Percentiles rank a stretch among this genome's conserved stretches.
phyloP scores from a whole-genome alignment of 2,113 vertebrate genomes.

The Phalacrocorax carbo region DNA sequence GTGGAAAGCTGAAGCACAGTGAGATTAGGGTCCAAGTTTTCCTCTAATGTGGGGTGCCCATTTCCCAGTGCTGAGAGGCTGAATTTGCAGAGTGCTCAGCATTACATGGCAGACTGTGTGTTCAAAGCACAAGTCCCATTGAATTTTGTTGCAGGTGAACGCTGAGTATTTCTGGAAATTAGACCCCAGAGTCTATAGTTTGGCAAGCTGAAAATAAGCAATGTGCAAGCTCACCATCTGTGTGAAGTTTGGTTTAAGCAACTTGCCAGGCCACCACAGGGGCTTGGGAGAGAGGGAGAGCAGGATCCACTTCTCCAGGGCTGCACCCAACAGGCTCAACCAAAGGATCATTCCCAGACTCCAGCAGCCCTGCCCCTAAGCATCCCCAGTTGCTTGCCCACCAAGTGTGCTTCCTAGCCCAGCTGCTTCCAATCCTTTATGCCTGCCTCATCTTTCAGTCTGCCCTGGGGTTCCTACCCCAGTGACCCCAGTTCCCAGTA shows the following conservation, averaged over 20 bases:
- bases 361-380: background rate
- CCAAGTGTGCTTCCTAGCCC: background rate
- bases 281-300: background rate
- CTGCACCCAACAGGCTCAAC: background rate
- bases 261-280: background rate
- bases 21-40: background rate
- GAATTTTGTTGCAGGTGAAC: background rate
- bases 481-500: background rate
- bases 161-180: background rate
- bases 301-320: background rate
- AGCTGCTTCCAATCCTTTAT: background rate
- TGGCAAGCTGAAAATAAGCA: background rate
- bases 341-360: background rate
- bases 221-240: background rate
- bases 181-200: background rate
- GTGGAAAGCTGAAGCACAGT: background rate
- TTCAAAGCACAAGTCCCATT: background rate
- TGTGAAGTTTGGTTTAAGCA: background rate
- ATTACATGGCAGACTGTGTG: background rate
- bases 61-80: background rate
- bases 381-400: background rate
- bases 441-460: background rate
- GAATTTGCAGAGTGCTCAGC: background rate
- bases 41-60: background rate
- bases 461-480: background rate